Base-by-base conservation (phyloP, 2,113 vertebrate genomes). In the Rhinolophus ferrumequinum region DNA sequence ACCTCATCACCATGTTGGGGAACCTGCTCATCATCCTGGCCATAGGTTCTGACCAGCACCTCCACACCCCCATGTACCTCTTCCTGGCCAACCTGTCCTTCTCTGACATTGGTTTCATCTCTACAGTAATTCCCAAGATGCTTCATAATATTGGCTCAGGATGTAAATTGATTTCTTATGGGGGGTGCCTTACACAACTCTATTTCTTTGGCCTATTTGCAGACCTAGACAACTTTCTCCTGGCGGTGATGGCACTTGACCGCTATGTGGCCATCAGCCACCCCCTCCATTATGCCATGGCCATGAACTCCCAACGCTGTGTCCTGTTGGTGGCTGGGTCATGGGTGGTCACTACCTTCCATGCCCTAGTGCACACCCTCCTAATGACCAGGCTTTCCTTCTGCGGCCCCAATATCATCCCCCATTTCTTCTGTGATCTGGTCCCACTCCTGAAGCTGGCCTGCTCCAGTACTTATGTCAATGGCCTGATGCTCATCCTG, bases 241-340 rank as follows among this genome's bases (percentile, higher is more conserved):
- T 95, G 69, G 90, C 95, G 44, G 76, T 91, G 47, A 96, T 96
- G 96, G 90, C 95, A 30, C 26, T 98, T 60, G 97, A 97, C 47
- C 76, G 90, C 38, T 98, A 98, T 2, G 41, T 97, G 56, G 97
- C 97, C 87, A 98, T 97, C 67, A 97, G 96, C 75, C 90, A 96
- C 9, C 97, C 97, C 1, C 82, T 98, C 28, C 90, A 56, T 33
- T 96, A 96, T 38, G 11, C 80, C 11, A 22, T 52, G 67, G 80
- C 22, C 50, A 93, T 95, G 95, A 95, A 77, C 15, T 76, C 13
- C 54, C 94, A 84, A 38, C 0, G n/a, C 33, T 93, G 93, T 28
- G 1, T 77, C 64, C 14, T 93, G 15, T 24, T 96, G n/a, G 90
- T 96, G 50, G 47, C 38, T 79, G 90, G 69, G 28, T 95, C 86